Base-by-base conservation (phyloP, 1,140 invertebrate genomes). In the Melanaphis sacchari region DNA sequence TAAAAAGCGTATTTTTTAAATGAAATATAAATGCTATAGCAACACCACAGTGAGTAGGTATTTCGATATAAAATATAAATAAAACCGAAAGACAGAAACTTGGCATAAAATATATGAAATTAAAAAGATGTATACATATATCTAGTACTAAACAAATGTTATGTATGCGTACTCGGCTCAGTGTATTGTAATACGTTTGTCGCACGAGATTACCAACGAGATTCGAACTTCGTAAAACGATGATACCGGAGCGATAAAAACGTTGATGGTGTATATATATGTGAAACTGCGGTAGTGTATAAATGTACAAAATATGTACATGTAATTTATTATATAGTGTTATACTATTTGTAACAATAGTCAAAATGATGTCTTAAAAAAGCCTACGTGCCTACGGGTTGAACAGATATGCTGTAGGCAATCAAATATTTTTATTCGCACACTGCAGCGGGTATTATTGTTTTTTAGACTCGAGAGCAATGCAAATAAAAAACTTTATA, bases 51-150 rank as follows among this genome's bases (percentile, higher is more conserved):
- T 15, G 9, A 66, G 59, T 66, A n/a, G 31, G 59, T n/a, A 66
- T 31, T 66, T n/a, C 59, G 59, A 66, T n/a, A 66, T 59, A 66
- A 85, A 85, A 85, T n/a, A 43, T 43, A 85, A 85, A 41, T 43
- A 85, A 41, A n/a, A 43, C 84, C 84, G 5, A 26, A 85, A 46
- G 84, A 85, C 84, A 85, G 41, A 11, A 43, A n/a, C 84, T 85
- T 85, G 84, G 84, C 40, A 41, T 24, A 40, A 84, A 24, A 41
- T 26, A 84, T 84, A 26, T 0, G 41, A 40, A 40, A 40, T 40
- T 84, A 40, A 40, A 82, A 66, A 66, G n/a, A 81, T 26, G 76
- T 38, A 24, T 36, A 81, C n/a, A 1, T 8, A 81, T 21, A 11
- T 38, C 38, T 38, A 81, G 76, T 18, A 81, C 6, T 81, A 81